phyloP scores from a whole-genome alignment of 2,113 vertebrate species.

The Muntiacus muntjak region DNA sequence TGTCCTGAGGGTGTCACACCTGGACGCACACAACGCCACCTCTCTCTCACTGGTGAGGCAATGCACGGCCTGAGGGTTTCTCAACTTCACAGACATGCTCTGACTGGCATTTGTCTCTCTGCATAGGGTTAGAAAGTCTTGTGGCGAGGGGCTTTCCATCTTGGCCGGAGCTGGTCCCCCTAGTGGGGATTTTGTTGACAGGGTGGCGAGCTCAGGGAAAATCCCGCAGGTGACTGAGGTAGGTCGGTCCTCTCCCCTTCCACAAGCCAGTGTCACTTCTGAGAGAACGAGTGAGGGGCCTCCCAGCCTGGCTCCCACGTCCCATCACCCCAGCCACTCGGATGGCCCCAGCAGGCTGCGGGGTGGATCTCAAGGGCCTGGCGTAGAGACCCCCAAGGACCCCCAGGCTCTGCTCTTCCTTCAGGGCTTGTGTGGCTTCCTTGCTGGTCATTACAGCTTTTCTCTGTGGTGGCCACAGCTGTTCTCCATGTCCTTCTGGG shows the following conservation, averaged over 20 bases:
- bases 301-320: neutral
- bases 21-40: neutral
- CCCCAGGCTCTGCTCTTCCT: neutral
- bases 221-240: neutral
- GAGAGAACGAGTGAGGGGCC: neutral
- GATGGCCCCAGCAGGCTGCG: neutral
- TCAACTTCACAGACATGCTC: fast-evolving
- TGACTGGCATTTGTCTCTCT: neutral
- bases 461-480: neutral
- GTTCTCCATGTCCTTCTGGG: neutral
- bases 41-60: neutral
- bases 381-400: too few species aligned
- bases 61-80: neutral
- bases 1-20: neutral
- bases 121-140: neutral
- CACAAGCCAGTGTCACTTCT: neutral
- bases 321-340: neutral
- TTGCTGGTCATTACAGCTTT: neutral
- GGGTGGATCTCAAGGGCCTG: neutral
- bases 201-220: neutral
- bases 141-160: neutral
- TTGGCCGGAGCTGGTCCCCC: neutral
- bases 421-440: neutral
- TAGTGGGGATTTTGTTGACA: neutral
- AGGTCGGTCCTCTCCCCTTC: neutral